These are phyloP conservation scores for Dolichomitus sp. DNA, from an alignment of 2,888 invertebrate species.

Conservation along the genomic window DNA sequence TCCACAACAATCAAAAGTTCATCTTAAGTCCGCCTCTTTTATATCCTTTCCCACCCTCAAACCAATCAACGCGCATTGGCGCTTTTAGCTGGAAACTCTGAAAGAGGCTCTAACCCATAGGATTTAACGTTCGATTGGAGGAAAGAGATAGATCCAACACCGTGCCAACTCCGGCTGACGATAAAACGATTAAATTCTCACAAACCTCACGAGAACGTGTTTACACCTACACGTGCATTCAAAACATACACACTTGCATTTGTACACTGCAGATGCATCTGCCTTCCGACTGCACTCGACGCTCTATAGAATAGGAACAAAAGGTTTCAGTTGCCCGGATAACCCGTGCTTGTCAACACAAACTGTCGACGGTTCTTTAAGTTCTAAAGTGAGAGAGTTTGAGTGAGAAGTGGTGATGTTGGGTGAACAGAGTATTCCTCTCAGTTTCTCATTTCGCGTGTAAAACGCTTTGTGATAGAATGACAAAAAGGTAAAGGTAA, in stretches of 20 bases:
- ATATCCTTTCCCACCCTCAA: constrained; percentile 12
- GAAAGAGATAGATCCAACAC: constrained; percentile 16
- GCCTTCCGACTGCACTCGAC: background rate
- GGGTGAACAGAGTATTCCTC: constrained; percentile 14
- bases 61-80: constrained; percentile 22
- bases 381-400: constrained; percentile 6
- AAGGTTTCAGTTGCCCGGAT: constrained; percentile 47
- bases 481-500: constrained; percentile 15
- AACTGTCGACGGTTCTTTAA: constrained; percentile 42
- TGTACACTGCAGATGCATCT: background rate
- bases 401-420: constrained; percentile 20
- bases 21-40: background rate
- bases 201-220: background rate
- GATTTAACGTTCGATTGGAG: constrained; percentile 25
- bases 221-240: background rate
- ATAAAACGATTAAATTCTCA: constrained; percentile 44
- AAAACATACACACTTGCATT: background rate
- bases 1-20: background rate
- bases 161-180: constrained; percentile 13
- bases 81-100: constrained; percentile 20
- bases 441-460: constrained; percentile 24
- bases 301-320: constrained; percentile 20
- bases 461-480: constrained; percentile 27
- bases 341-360: constrained; percentile 17
- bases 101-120: constrained; percentile 14